phyloP scores from a whole-genome alignment of 2,888 invertebrate genomes.

The Acrocyrtus sp. region DNA sequence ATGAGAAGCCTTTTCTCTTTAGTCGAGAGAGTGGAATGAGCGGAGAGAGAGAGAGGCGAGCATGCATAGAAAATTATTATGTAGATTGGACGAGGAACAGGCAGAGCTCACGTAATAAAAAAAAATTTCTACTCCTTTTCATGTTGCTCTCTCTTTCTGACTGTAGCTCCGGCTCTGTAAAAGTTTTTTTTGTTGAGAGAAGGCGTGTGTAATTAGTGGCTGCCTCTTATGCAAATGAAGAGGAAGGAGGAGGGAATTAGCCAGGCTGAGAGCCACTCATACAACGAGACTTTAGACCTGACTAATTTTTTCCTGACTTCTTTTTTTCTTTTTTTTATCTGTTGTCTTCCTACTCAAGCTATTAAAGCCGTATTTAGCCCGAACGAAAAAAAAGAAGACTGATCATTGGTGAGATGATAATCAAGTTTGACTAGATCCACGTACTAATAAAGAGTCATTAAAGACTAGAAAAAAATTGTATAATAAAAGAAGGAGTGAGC shows the following conservation, averaged over 20 bases:
- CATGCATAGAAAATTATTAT: conserved; percentile 6
- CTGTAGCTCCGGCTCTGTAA: too few relatives aligned
- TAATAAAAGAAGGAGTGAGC: too few relatives aligned
- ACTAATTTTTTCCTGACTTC: not conserved
- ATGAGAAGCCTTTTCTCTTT: conserved; percentile 59
- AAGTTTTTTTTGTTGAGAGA: too few relatives aligned
- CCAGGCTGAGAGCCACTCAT: conserved; percentile 51
- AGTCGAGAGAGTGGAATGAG: conserved; percentile 33
- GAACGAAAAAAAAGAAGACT: too few relatives aligned
- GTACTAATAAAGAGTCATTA: too few relatives aligned
- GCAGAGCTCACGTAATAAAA: conserved; percentile 5
- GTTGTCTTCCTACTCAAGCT: conserved; percentile 37
- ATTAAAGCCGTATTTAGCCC: too few relatives aligned
- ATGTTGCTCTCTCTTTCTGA: too few relatives aligned
- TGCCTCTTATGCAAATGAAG: conserved; percentile 62
- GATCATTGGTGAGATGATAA: too few relatives aligned
- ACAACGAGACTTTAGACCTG: too few relatives aligned
- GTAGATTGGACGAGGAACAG: conserved; percentile 3
- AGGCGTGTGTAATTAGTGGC: conserved; percentile 61
- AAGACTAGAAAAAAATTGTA: too few relatives aligned
- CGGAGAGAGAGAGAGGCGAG: conserved; percentile 14
- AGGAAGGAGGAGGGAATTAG: conserved; percentile 58
- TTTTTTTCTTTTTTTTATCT: conserved; percentile 21
- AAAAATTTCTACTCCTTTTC: too few relatives aligned
- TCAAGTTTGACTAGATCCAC: too few relatives aligned